Base-by-base conservation (phyloP, 2,113 vertebrate species). In the Lutjanus erythropterus region DNA sequence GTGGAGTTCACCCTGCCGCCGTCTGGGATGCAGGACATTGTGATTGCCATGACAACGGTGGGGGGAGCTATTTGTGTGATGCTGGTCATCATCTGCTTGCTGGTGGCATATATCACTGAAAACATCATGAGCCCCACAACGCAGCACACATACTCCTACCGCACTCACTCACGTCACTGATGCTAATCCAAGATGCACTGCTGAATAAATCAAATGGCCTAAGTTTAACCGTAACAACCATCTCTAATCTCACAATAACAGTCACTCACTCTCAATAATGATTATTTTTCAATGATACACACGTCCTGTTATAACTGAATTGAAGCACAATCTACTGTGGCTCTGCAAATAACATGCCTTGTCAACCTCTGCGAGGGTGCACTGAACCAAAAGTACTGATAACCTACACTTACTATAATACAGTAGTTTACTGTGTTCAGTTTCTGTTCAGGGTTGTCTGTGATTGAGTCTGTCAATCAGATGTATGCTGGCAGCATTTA, bases 1-100 rank as follows among this genome's bases (percentile, higher is more conserved):
- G 96, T 98, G 77, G 97, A 99, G 93, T 98, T 99, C 80, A 95
- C 93, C 23, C 92, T 97, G 58, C 93, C 96, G 44, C 95, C 96
- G 0, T 95, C 96, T 15, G 96, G 97, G 91, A 97, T 97, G 97
- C 96, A 96, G 92, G 97, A 99, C 82, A 97, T 99, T 85, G 98
- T 99, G 8, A 96, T 99, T 52, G 98, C 98, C 92, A 98, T 99
- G 98, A 98, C 97, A 68, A 97, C 97, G 6, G 98, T 99, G 88
- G 98, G 98, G 67, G 97, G 98, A 46, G 96, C 97, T 81, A 99
- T 99, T 92, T 99, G 98, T 81, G 97, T 99, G 91, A 99, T 98
- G 98, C 95, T 99, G 79, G 98, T 99, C 86, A 96, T 98, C 93
- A 99, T 99, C 88, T 99, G 98, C 90, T 92, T 99, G 70, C 94